phyloP scores from a whole-genome alignment of 2,888 invertebrate species.

The Belgica antarctica region DNA sequence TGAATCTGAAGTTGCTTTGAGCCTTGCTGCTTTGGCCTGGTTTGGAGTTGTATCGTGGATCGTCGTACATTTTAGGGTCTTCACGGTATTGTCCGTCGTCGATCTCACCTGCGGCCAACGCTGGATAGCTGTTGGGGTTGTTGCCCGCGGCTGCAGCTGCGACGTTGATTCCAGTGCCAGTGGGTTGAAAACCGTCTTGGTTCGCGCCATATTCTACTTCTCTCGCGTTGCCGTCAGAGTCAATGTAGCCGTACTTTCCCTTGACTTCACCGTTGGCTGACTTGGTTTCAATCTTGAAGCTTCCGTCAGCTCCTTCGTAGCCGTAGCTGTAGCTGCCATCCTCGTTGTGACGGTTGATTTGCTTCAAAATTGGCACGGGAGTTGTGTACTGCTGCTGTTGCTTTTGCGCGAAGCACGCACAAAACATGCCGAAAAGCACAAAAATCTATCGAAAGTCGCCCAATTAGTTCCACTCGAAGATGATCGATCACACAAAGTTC shows the following conservation, averaged over 20 bases:
- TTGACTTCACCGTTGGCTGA: slow-evolving; percentile 78
- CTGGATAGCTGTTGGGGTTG: slow-evolving; percentile 58
- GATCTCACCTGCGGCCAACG: slow-evolving; percentile 60
- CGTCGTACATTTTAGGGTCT: slow-evolving; percentile 76
- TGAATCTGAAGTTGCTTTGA: slow-evolving; percentile 52
- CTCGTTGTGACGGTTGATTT: slow-evolving; percentile 80
- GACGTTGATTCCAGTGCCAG: slow-evolving; percentile 70
- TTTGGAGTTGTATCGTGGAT: slow-evolving; percentile 60
- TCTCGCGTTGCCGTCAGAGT: slow-evolving; percentile 69
- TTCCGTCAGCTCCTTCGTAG: slow-evolving; percentile 82
- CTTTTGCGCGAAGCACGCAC: slow-evolving; percentile 51
- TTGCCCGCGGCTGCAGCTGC: slow-evolving; percentile 70
- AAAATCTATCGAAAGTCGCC: slow-evolving; percentile 27
- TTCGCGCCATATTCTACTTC: slow-evolving; percentile 86
- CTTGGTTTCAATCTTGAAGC: slow-evolving; percentile 85
- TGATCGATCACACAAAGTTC: background rate
- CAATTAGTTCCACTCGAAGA: background rate
- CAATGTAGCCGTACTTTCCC: slow-evolving; percentile 87
- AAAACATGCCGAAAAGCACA: slow-evolving; percentile 4
- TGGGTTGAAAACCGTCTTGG: slow-evolving; percentile 76
- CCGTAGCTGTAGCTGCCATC: slow-evolving; percentile 87
- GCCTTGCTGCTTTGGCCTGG: slow-evolving; percentile 46
- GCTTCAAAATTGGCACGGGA: slow-evolving; percentile 77
- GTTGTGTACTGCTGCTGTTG: slow-evolving; percentile 63
- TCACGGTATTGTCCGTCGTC: slow-evolving; percentile 85